Percentiles rank a stretch among this genome's conserved stretches.
phyloP scores from a whole-genome alignment of 30 jellyfish, hydroid and myxozoan genomes.

The Pelagia noctiluca region DNA sequence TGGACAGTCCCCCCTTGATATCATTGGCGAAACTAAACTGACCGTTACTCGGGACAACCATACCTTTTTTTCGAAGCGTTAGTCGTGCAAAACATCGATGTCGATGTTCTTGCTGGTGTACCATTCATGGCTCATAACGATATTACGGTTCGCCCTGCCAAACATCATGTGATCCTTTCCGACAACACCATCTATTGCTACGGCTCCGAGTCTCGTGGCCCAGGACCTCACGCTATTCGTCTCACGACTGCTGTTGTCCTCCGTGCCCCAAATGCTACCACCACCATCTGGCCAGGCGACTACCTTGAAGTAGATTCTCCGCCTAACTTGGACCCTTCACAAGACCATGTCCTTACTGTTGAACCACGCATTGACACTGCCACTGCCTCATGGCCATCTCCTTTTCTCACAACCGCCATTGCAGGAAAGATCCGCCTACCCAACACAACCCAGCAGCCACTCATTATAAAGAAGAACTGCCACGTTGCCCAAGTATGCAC shows the following conservation, averaged over 20 bases:
- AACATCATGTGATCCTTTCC: neutral
- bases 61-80: neutral
- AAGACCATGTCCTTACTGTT: neutral
- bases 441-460: too few relatives aligned
- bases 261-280: neutral
- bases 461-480: neutral
- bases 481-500: conserved; percentile 28
- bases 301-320: neutral
- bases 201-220: neutral
- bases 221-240: neutral
- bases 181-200: neutral
- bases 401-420: neutral
- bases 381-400: conserved; percentile 35
- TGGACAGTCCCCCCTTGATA: neutral
- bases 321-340: neutral
- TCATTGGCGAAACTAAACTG: conserved; percentile 7
- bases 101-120: conserved; percentile 12
- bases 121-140: conserved; percentile 24
- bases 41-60: conserved; percentile 6
- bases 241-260: neutral
- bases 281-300: conserved; percentile 1
- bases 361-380: too few relatives aligned
- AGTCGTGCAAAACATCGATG: conserved; percentile 15
- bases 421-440: too few relatives aligned
- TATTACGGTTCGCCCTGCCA: conserved; percentile 9